A percentile compares a stretch with the other conserved stretches of the same genome.
These are phyloP conservation scores for Eublepharis macularius DNA, from an alignment of 2,113 vertebrate species.

Conservation along the genomic window DNA sequence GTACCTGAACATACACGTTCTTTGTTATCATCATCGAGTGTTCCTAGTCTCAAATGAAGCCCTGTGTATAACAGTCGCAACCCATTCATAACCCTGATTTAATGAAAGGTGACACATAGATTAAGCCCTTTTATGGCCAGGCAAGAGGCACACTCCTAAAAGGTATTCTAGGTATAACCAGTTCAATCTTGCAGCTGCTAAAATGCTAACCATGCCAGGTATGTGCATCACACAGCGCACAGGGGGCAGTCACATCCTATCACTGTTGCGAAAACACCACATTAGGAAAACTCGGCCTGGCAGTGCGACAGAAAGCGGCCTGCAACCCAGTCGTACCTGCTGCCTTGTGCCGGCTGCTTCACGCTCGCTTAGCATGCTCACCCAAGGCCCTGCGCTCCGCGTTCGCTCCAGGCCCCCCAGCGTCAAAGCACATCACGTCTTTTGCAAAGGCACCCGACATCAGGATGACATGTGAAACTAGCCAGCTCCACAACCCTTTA, in stretches of 20 bases:
- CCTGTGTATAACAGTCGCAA: not conserved
- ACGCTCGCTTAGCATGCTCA: constrained; percentile 77
- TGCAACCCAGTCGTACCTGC: constrained; percentile 80
- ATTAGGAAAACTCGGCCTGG: constrained; percentile 69
- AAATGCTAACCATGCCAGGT: constrained; percentile 39
- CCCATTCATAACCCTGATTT: constrained; percentile 44
- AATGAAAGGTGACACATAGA: constrained; percentile 53
- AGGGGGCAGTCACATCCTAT: constrained; percentile 77
- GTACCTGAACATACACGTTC: not conserved
- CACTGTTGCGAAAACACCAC: constrained; percentile 63
- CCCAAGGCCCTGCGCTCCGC: constrained; percentile 59
- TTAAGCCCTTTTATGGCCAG: constrained; percentile 52
- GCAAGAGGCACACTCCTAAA: constrained; percentile 45
- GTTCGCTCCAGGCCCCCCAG: constrained; percentile 76
- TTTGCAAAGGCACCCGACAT: constrained; percentile 77
- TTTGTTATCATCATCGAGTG: too few relatives aligned
- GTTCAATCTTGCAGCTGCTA: constrained; percentile 53
- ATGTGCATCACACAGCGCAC: constrained; percentile 49
- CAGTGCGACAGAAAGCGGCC: constrained; percentile 73
- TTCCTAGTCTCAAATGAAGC: not conserved
- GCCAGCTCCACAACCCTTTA: constrained; percentile 78
- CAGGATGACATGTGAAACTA: constrained; percentile 83
- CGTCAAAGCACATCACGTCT: constrained; percentile 83
- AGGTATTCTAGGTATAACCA: constrained; percentile 44
- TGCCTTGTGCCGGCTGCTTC: constrained; percentile 83